phyloP scores from a whole-genome alignment of 2,888 invertebrate genomes.

The Dioctria linearis region DNA sequence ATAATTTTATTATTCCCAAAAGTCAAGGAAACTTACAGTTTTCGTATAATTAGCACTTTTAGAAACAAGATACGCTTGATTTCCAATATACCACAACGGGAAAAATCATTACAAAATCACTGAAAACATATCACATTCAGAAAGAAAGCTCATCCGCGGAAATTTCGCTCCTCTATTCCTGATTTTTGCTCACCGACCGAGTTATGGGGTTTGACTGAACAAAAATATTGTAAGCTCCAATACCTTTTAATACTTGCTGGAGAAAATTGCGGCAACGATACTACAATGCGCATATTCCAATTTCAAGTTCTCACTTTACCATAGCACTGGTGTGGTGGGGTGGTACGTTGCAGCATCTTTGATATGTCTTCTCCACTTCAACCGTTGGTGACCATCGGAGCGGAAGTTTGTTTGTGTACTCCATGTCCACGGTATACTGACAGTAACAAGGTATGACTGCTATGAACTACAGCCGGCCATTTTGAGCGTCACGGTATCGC shows the following conservation, averaged over 20 bases:
- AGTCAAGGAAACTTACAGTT: neutral
- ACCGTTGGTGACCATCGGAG: neutral
- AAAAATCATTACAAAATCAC: conserved; percentile 20
- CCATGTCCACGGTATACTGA: neutral
- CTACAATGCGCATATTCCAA: conserved; percentile 29
- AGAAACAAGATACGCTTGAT: neutral
- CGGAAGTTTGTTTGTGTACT: neutral
- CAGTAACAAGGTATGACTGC: too few species aligned
- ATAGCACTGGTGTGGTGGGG: neutral
- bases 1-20: conserved; percentile 6
- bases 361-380: neutral
- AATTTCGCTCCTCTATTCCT: neutral
- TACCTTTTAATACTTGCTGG: neutral
- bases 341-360: conserved; percentile 31
- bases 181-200: conserved; percentile 23
- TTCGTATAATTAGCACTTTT: neutral
- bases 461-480: too few species aligned
- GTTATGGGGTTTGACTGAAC: conserved; percentile 28
- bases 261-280: conserved; percentile 38
- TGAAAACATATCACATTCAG: conserved; percentile 18
- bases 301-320: too few species aligned
- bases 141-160: conserved; percentile 6
- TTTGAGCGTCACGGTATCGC: too few species aligned
- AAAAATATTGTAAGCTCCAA: conserved; percentile 6
- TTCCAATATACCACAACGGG: conserved; percentile 1